These are phyloP conservation scores for Carpatolechia fugitivella DNA, from an alignment of 2,888 invertebrate genomes.

Conservation along the genomic window DNA sequence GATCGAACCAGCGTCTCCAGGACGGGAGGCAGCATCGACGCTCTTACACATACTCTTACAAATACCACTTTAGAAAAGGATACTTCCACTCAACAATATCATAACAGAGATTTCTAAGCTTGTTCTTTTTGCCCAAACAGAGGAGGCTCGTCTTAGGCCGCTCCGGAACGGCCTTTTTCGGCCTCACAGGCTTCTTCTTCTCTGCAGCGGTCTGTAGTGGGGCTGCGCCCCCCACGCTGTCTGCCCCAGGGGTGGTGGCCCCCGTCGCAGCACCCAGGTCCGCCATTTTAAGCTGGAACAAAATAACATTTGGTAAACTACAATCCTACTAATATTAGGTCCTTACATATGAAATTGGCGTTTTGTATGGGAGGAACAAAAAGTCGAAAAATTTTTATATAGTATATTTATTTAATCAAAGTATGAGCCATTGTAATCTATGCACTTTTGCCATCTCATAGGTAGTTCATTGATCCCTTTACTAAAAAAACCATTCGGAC, in stretches of 20 bases:
- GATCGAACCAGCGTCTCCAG: too few relatives aligned
- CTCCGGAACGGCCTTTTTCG: conserved; percentile 91
- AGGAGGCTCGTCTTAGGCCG: conserved; percentile 94
- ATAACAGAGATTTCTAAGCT: conserved; percentile 96
- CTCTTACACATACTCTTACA: too few relatives aligned
- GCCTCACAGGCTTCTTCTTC: conserved; percentile 81
- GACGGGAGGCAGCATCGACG: too few relatives aligned
- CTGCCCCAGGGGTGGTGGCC: conserved; percentile 55
- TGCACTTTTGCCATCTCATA: too few relatives aligned
- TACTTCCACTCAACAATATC: conserved; percentile 99
- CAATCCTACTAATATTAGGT: too few relatives aligned
- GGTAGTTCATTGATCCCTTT: too few relatives aligned
- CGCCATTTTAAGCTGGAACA: conserved; percentile 61
- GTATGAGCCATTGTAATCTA: too few relatives aligned
- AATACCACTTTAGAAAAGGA: conserved; percentile 91
- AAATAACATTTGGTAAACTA: background rate
- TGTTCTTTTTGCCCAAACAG: conserved; percentile 95
- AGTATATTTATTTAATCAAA: too few relatives aligned
- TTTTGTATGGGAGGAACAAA: too few relatives aligned
- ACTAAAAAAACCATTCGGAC: too few relatives aligned
- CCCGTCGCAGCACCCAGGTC: conserved; percentile 53
- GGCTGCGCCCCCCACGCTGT: conserved; percentile 44
- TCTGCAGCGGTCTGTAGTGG: conserved; percentile 71
- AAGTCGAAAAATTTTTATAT: too few relatives aligned
- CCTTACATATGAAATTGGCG: too few relatives aligned